Conservation (phyloP, 2,888 invertebrate species). For the Trachelus stipa region DNA sequence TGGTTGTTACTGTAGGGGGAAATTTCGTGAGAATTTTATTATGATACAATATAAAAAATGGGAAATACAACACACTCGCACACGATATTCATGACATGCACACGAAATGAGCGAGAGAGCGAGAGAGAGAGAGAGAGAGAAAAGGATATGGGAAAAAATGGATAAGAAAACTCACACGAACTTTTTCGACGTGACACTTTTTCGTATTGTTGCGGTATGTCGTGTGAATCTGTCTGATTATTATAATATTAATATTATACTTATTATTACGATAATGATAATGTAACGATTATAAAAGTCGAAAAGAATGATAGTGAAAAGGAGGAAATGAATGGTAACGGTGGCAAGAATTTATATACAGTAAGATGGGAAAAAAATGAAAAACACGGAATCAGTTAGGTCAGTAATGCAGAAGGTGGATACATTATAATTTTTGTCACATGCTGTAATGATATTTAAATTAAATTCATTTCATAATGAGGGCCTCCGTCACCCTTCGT, state of each 20-base stretch:
- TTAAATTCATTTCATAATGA: slow-evolving; percentile 64
- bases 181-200: slow-evolving; percentile 30
- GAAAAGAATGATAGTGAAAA: slow-evolving; percentile 14
- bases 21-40: slow-evolving; percentile 36
- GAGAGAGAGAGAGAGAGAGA: slow-evolving; percentile 19
- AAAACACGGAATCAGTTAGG: background rate
- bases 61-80: slow-evolving; percentile 32
- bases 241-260: slow-evolving; percentile 62
- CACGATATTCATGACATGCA: background rate
- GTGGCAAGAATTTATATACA: slow-evolving; percentile 6
- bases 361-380: background rate
- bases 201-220: slow-evolving; percentile 56
- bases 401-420: slow-evolving; percentile 53
- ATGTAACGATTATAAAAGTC: slow-evolving; percentile 61
- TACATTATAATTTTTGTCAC: slow-evolving; percentile 60
- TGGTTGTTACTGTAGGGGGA: background rate
- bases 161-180: slow-evolving; percentile 30
- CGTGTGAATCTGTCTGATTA: slow-evolving; percentile 62
- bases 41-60: slow-evolving; percentile 40
- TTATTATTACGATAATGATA: slow-evolving; percentile 61
- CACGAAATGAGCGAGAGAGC: slow-evolving; percentile 12
- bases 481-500: background rate
- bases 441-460: slow-evolving; percentile 61
- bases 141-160: slow-evolving; percentile 24
- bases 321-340: slow-evolving; percentile 2